Evolutionary conservation across 2,113 vertebrate species (phyloP).

Genomic region (Puma concolor): DNA sequence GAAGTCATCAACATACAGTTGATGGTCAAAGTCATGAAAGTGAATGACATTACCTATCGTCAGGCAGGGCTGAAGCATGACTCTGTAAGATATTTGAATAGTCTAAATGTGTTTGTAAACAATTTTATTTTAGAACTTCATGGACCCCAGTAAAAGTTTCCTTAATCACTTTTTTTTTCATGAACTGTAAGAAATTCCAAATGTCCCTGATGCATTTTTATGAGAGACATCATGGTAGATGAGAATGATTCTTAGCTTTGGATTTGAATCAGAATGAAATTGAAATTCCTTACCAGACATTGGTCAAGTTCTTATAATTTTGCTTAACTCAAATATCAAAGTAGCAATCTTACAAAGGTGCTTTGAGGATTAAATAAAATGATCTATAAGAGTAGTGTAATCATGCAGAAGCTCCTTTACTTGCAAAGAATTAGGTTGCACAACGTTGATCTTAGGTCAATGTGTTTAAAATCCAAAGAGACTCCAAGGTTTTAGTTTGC

Average conservation of each 20-base stretch:
- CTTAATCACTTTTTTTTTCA: neutral
- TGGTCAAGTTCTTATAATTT: neutral
- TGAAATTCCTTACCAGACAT: neutral
- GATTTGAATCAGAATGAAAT: neutral
- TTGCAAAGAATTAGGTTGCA: neutral
- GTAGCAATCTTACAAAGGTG: neutral
- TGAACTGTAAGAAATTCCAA: neutral
- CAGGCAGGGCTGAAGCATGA: neutral
- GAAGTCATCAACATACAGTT: neutral
- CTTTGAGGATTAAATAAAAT: neutral
- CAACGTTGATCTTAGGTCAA: neutral
- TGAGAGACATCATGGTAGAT: neutral
- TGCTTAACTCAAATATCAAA: neutral
- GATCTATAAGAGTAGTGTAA: neutral
- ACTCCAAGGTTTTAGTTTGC: neutral
- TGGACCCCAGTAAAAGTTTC: neutral
- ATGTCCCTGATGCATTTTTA: neutral
- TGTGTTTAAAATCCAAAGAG: neutral
- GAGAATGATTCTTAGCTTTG: conserved; percentile 20
- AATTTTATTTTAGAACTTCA: neutral
- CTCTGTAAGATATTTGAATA: neutral
- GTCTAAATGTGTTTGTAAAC: neutral
- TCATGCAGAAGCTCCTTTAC: neutral
- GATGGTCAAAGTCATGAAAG: neutral
- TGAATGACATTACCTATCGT: neutral